phyloP scores from a whole-genome alignment of 2,797 vertebrate genomes.

The Crax fasciolata region DNA sequence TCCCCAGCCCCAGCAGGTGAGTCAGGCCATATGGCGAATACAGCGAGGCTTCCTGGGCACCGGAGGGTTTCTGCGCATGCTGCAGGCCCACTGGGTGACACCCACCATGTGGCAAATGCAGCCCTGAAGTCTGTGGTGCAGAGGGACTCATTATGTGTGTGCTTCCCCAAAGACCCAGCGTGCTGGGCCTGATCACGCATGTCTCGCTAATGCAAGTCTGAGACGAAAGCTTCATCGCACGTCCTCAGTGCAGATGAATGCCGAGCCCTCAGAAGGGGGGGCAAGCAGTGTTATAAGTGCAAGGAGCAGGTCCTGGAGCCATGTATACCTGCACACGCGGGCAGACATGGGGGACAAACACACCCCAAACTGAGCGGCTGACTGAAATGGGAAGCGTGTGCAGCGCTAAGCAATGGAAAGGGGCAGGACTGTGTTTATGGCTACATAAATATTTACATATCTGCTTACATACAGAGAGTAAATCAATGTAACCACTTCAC shows the following conservation, averaged over 20 bases:
- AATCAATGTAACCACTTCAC: not conserved
- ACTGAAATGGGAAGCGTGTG: accelerated
- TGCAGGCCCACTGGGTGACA: conserved; percentile 37
- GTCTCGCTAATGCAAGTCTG: not conserved
- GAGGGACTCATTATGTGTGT: conserved; percentile 35
- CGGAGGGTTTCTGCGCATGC: not conserved
- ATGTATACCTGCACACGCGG: accelerated
- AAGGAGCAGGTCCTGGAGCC: not conserved
- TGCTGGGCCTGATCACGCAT: conserved; percentile 8
- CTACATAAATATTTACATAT: accelerated
- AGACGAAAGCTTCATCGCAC: not conserved
- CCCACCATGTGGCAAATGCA: conserved; percentile 56
- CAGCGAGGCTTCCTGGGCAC: not conserved
- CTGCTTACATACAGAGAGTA: not conserved
- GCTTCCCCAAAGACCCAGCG: conserved; percentile 13
- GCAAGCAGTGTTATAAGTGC: not conserved
- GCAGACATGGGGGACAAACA: not conserved
- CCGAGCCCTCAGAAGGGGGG: not conserved
- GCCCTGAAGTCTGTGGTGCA: conserved; percentile 5
- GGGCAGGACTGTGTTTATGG: not conserved
- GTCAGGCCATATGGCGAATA: conserved; percentile 55
- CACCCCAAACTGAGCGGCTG: not conserved
- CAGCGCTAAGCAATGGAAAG: not conserved
- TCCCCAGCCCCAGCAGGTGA: conserved; percentile 55
- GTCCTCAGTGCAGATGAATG: accelerated